Percentiles rank a stretch among this genome's conserved stretches.
These are phyloP conservation scores for Tridacna crocea DNA, from an alignment of 2,888 invertebrate species.

Conservation along the genomic window DNA sequence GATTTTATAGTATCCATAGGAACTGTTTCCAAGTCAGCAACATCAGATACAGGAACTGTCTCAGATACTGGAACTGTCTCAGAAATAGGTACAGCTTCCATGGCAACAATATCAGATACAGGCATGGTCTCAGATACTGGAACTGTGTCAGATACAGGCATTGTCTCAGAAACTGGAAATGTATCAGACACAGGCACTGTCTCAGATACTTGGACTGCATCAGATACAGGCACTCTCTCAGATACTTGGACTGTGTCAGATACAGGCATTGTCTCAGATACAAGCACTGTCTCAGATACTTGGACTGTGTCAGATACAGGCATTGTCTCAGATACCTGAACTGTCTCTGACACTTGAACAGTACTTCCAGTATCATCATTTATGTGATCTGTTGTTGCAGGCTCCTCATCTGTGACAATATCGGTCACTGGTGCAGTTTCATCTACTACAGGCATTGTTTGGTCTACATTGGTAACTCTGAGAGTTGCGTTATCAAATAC, in stretches of 20 bases:
- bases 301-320: constrained; percentile 19
- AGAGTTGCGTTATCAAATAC: constrained; percentile 14
- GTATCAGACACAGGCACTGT: constrained; percentile 21
- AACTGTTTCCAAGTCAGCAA: constrained; percentile 11
- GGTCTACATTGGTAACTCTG: constrained; percentile 15
- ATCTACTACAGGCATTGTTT: constrained; percentile 29
- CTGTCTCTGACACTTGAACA: constrained; percentile 26
- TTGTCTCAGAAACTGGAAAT: too few relatives aligned
- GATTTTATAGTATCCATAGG: constrained; percentile 29
- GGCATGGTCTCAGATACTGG: constrained; percentile 30
- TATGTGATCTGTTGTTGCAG: constrained; percentile 27
- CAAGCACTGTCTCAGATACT: constrained; percentile 23
- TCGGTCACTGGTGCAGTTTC: constrained; percentile 18
- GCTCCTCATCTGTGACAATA: constrained; percentile 6
- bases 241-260: constrained; percentile 30
- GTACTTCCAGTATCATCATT: constrained; percentile 23
- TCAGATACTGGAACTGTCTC: not conserved
- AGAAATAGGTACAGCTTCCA: constrained; percentile 19
- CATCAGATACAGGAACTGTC: constrained; percentile 25
- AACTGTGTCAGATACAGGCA: constrained; percentile 29
- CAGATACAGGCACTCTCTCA: constrained; percentile 27
- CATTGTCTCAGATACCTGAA: not conserved
- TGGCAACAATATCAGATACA: constrained; percentile 5
- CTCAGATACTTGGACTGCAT: not conserved
- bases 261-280: constrained; percentile 27